Percentiles rank a stretch among this genome's conserved stretches.
Evolutionary conservation across 2,888 invertebrate species (phyloP).

Genomic region (Crepidodera aurea): DNA sequence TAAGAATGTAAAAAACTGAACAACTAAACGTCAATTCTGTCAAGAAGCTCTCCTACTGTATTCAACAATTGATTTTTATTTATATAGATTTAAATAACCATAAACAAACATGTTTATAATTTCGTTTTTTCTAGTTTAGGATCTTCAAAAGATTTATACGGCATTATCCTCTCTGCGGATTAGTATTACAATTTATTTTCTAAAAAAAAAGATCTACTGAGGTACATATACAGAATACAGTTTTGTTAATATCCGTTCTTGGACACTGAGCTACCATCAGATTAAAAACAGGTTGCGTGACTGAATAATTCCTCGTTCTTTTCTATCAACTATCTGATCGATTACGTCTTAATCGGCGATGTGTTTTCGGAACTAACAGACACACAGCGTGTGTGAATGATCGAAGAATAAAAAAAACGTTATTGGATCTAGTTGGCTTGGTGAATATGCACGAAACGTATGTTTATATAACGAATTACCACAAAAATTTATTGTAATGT

Average conservation of each 20-base stretch:
- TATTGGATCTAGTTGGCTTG: neutral
- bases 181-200: too few relatives aligned
- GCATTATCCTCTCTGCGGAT: too few relatives aligned
- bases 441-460: neutral
- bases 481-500: neutral
- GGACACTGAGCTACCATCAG: neutral
- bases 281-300: neutral
- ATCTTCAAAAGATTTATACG: too few relatives aligned
- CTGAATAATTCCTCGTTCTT: neutral
- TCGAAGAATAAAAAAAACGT: neutral
- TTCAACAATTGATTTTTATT: too few relatives aligned
- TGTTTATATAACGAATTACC: neutral
- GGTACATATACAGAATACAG: too few relatives aligned
- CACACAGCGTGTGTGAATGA: neutral
- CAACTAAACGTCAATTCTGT: too few relatives aligned
- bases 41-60: too few relatives aligned
- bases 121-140: too few relatives aligned
- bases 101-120: too few relatives aligned
- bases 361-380: neutral
- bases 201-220: too few relatives aligned
- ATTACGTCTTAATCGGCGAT: slow-evolving; percentile 3
- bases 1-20: too few relatives aligned
- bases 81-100: too few relatives aligned
- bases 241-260: neutral
- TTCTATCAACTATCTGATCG: neutral